Evolutionary conservation across 1,140 invertebrate species (phyloP).

Genomic region (Heterodera schachtii): DNA sequence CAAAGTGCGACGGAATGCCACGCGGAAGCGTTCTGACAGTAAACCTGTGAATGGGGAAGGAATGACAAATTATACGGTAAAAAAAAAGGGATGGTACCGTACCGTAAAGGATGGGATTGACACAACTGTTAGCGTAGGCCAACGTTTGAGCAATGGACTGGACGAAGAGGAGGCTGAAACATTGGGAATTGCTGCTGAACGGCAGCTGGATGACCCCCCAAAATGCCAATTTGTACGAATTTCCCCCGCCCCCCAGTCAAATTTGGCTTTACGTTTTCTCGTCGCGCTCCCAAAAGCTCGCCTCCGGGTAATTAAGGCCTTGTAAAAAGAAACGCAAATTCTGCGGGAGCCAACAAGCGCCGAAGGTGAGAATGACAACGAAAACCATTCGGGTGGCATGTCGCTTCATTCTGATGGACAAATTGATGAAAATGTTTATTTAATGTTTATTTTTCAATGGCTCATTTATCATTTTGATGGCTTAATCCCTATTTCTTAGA

Average conservation of each 20-base stretch:
- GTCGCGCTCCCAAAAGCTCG: slow-evolving; percentile 51
- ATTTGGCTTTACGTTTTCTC: slow-evolving; percentile 10
- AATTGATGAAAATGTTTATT: background rate
- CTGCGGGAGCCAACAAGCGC: slow-evolving; percentile 90
- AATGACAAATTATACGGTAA: background rate
- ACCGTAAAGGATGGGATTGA: slow-evolving; percentile 87
- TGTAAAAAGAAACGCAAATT: slow-evolving; percentile 72
- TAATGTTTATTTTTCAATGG: too few species aligned
- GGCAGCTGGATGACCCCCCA: too few species aligned
- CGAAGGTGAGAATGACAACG: slow-evolving; percentile 90
- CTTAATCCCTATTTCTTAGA: background rate
- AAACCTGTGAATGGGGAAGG: slow-evolving; percentile 18
- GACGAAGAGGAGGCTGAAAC: slow-evolving; percentile 27
- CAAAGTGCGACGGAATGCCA: slow-evolving; percentile 29
- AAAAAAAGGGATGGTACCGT: background rate
- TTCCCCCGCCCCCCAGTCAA: too few species aligned
- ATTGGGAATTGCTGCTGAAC: background rate
- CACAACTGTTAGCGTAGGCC: slow-evolving; percentile 90
- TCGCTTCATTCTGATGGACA: slow-evolving; percentile 71
- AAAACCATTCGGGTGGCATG: slow-evolving; percentile 89
- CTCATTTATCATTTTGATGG: too few species aligned
- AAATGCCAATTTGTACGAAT: too few species aligned
- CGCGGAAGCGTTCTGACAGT: slow-evolving; percentile 48
- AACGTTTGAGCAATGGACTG: slow-evolving; percentile 74
- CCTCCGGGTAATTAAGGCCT: slow-evolving; percentile 44